Evolutionary conservation across 2,113 vertebrate species (phyloP).

Genomic region (Pterocles orientalis): DNA sequence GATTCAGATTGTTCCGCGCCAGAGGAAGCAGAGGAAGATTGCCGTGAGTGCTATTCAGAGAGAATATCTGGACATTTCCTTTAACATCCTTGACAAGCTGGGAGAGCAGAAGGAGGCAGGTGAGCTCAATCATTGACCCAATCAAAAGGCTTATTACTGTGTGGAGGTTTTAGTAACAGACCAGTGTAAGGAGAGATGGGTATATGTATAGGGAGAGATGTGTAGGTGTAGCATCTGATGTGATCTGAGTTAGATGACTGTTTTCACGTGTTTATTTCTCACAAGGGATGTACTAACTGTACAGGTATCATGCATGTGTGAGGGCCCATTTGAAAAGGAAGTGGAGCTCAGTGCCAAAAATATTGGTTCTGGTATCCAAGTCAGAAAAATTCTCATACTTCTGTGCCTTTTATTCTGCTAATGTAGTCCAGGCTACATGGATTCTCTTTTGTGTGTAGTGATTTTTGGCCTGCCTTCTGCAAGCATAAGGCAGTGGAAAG

Average conservation of each 20-base stretch:
- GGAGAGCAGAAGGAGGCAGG: constrained; percentile 87
- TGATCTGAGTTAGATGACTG: neutral
- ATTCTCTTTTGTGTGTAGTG: neutral
- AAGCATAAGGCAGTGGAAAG: neutral
- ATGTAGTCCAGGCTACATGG: neutral
- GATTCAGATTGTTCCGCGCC: constrained; percentile 96
- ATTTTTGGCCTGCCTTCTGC: neutral
- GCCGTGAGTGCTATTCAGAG: constrained; percentile 98
- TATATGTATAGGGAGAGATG: neutral
- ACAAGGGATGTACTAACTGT: neutral
- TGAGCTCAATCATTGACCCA: constrained; percentile 60
- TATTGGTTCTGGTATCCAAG: neutral
- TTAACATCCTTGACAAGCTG: constrained; percentile 93
- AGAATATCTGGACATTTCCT: constrained; percentile 97
- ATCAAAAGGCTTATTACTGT: neutral
- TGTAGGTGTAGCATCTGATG: neutral
- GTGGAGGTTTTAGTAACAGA: neutral
- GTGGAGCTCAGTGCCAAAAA: neutral
- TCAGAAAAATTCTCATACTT: neutral
- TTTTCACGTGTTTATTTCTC: neutral
- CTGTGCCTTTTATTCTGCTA: neutral
- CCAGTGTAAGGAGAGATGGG: neutral
- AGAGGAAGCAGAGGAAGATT: constrained; percentile 97
- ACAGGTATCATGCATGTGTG: neutral
- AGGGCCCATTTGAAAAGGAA: neutral